Base-by-base conservation (phyloP, 2,797 vertebrate species). In the Anguilla pacifica region DNA sequence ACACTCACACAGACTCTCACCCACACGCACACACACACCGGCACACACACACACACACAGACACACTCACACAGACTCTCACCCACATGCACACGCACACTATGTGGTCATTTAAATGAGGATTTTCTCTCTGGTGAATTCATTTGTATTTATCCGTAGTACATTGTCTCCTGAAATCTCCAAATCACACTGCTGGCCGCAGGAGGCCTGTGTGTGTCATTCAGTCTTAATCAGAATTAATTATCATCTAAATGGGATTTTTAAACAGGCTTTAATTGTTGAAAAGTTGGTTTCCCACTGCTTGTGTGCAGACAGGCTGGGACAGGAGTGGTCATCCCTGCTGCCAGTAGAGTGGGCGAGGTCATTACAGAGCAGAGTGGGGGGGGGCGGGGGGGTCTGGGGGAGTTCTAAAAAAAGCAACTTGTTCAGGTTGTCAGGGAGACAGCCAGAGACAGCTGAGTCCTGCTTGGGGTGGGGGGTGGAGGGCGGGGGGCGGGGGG, bases 171-270 rank as follows among this genome's bases (percentile, higher is more conserved):
- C 11, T 72, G 35, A 72, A 72, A 72, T 72, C 70, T 72, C 28
- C 28, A 31, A 72, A 72, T 72, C 70, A 31, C 70, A 9, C 70
- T 72, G 7, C n/a, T 28, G n/a, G 7, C 70, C 13, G 5, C 11
- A 28, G 35, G 70, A 72, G 70, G 28, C 70, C 28, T 11, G n/a
- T 35, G 28, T 72, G 70, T 31, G 28, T 72, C 35, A 72, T 31
- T 72, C 28, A 72, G 70, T 10, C 70, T 2, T 35, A 72, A 35
- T 72, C 31, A 72, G 28, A 35, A 35, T 72, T 35, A 72, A 72
- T 72, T 72, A 72, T 72, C 67, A 72, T 72, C 70, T 72, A 72
- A 72, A 72, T 72, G 6, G 35, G 70, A 72, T 72, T 72, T 72
- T 31, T 72, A 35, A 72, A 72, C n/a, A 31, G 70, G n/a, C 11